Evolutionary conservation across 2,797 vertebrate genomes (phyloP), one percentile per base, ranked within the genome.

Genomic region (Sebastes taczanowskii): DNA sequence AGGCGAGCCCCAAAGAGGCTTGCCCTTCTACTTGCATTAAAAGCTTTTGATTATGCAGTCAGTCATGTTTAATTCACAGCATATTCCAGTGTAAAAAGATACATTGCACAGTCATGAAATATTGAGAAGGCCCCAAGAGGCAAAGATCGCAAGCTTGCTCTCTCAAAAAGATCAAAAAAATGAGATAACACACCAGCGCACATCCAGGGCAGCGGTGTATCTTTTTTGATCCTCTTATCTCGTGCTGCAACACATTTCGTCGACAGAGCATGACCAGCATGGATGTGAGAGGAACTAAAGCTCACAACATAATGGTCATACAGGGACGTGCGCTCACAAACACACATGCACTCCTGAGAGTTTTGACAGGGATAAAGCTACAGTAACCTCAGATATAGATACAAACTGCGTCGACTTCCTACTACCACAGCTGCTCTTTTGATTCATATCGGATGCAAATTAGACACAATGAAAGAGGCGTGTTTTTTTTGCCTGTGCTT

Each of bases 51-150:
- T 93, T 92, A 93, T 93, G 89, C 91, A 90, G 78, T 30, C 80
- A 64, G 85, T 92, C 86, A 94, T 94, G 89, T 95, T 95, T 95
- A 94, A 95, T 95, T 96, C 87, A 94, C 85, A 66, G 83, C 82
- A 87, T 89, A 91, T 94, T 93, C 91, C 89, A 94, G 87, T 91
- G 91, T 91, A 90, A 94, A 93, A 93, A 93, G 89, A 94, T 93
- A 93, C 90, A 91, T 89, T 88, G 93, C 90, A 92, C 52, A 82
- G 81, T 92, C 89, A 92, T 94, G 78, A 94, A 95, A 94, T 95
- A 95, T 95, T 94, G 91, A 95, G 85, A 63, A 60, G 73, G 58
- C 77, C 89, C 85, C 86, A 29, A 49, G 84, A 88, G 86, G 90
- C 68, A 82, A 87, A 88, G 81, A 88, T 90, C 71, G 82, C 86